Base-by-base conservation (phyloP, 2,113 vertebrate genomes). In the Thymallus thymallus region DNA sequence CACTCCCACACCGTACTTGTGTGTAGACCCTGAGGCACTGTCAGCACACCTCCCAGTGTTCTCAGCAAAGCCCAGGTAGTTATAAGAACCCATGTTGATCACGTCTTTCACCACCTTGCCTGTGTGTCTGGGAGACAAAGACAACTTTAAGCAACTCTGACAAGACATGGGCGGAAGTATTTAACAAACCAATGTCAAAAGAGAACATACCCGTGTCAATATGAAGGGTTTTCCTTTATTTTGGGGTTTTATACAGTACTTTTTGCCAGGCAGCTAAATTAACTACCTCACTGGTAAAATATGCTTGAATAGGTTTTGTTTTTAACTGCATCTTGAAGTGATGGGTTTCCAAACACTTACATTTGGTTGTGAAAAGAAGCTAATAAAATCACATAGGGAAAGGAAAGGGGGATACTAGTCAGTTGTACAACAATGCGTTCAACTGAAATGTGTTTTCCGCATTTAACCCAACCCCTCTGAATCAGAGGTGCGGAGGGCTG, bases 81-180 rank as follows among this genome's bases (percentile, higher is more conserved):
- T 99, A 90, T 99, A 99, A 0, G 97, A 99, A 66, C 97, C 97
- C 96, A 99, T 97, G 79, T 99, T 99, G 90, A 99, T 97, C 75
- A 99, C 91, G 56, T 84, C 94, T 84, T 97, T 96, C 86, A 97
- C 92, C 78, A 98, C 88, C 85, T 86, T 95, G 58, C 96, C 97
- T 0, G 96, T 98, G 81, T 97, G 94, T 78, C 97, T 99, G 84
- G 51, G n/a, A 51, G 13, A 45, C 12, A 68, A 22, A 55, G 14
- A 72, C 26, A 22, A 62, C 12, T 68, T n/a, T 10, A n/a, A 67
- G 7, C 56, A 48, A 76, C 22, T 72, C 16, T 30, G 45, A 64
- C 22, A 69, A 56, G 70, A 73, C 14, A 10, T 35, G 24, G n/a
- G 23, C 30, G 30, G 35, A 10, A 16, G 30, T 30, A 58, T 22